A percentile compares a stretch with the other conserved stretches of the same genome.
Conservation (phyloP, 2,888 invertebrate species). For the Halocaridina rubra region DNA sequence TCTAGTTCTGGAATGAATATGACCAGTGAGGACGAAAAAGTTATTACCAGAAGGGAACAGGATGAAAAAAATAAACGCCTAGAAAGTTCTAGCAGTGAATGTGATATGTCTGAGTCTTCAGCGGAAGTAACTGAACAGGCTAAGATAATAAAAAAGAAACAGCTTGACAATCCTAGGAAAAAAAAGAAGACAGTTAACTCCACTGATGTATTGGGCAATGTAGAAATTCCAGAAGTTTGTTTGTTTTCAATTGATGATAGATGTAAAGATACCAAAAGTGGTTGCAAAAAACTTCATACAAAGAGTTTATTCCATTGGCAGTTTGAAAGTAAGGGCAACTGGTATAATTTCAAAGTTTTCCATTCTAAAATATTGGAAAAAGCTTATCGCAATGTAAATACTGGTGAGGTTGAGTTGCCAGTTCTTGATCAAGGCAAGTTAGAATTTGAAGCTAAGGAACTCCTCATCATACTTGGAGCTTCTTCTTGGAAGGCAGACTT, state of each 20-base stretch:
- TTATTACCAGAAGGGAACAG: neutral
- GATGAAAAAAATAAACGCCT: too few species aligned
- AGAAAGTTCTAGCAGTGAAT: neutral
- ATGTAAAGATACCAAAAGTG: constrained; percentile 26
- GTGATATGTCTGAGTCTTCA: neutral
- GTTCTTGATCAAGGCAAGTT: neutral
- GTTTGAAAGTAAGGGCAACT: constrained; percentile 18
- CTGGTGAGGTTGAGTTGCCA: neutral
- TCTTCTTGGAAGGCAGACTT: constrained; percentile 37
- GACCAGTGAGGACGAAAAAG: neutral
- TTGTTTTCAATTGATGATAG: constrained; percentile 16
- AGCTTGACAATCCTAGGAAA: neutral
- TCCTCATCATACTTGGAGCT: constrained; percentile 21
- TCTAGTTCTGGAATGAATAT: neutral
- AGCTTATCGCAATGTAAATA: constrained; percentile 24
- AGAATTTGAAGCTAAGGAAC: neutral
- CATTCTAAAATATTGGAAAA: constrained; percentile 38
- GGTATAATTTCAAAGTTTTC: constrained; percentile 39
- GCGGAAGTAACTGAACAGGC: neutral
- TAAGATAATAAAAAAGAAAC: neutral
- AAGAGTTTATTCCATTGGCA: constrained; percentile 42
- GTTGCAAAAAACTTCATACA: constrained; percentile 37
- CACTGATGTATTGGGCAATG: constrained; percentile 38
- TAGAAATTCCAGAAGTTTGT: constrained; percentile 38
- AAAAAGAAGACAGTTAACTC: neutral